These are phyloP conservation scores for Pyrgus malvae DNA, from an alignment of 2,888 invertebrate species.

Conservation along the genomic window DNA sequence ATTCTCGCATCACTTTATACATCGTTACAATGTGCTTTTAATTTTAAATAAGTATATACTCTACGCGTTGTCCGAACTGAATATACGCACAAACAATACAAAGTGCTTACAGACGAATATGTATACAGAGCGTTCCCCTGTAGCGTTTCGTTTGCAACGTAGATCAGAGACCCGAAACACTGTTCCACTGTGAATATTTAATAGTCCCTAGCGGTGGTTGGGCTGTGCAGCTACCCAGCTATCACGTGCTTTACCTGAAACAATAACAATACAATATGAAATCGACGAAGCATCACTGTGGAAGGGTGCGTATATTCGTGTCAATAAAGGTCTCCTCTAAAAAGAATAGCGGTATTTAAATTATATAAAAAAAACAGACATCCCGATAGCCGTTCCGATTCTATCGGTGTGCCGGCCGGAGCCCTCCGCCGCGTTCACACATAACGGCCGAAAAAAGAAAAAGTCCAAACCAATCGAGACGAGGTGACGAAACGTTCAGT, in stretches of 20 bases:
- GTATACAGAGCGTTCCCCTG: slow-evolving; percentile 15
- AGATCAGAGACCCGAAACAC: slow-evolving; percentile 54
- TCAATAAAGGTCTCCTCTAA: slow-evolving; percentile 54
- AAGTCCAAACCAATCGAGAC: slow-evolving; percentile 77
- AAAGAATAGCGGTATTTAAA: slow-evolving; percentile 76
- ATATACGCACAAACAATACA: slow-evolving; percentile 27
- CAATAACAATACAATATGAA: slow-evolving; percentile 38
- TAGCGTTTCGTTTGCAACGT: slow-evolving; percentile 41
- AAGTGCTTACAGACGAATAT: slow-evolving; percentile 26
- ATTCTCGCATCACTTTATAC: slow-evolving; percentile 56
- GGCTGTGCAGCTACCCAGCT: slow-evolving; percentile 62
- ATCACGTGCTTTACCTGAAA: slow-evolving; percentile 75
- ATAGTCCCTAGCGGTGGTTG: slow-evolving; percentile 51
- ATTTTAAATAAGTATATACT: slow-evolving; percentile 48
- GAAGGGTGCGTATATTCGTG: slow-evolving; percentile 12
- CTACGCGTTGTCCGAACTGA: slow-evolving; percentile 46
- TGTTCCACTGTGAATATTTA: slow-evolving; percentile 63
- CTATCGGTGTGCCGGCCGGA: slow-evolving; percentile 55
- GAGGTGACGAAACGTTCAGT: slow-evolving; percentile 82
- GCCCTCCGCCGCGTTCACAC: slow-evolving; percentile 77
- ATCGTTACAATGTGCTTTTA: slow-evolving; percentile 62
- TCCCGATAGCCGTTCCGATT: slow-evolving; percentile 69
- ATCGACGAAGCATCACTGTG: slow-evolving; percentile 10
- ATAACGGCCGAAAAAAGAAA: slow-evolving; percentile 71
- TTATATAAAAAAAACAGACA: slow-evolving; percentile 68